Percentiles rank a stretch among this genome's conserved stretches.
Evolutionary conservation across 1,140 invertebrate species (phyloP).

Genomic region (Drosophila pandora): DNA sequence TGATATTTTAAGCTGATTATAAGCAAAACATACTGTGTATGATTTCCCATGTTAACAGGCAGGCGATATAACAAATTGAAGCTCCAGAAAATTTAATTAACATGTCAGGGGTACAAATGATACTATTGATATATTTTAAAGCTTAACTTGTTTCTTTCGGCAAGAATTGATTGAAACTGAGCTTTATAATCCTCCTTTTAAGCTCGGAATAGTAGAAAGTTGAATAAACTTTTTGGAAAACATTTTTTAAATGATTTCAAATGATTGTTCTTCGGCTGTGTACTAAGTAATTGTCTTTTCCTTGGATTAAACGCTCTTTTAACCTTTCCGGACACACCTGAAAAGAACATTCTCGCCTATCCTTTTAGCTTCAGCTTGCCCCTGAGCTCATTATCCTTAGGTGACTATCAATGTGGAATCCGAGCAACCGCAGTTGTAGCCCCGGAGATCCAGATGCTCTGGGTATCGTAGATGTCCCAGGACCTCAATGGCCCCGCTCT

Average conservation of each 20-base stretch:
- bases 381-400: conserved; percentile 28
- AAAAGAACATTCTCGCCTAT: neutral
- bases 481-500: neutral
- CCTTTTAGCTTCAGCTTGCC: neutral
- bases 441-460: neutral
- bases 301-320: neutral
- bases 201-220: too few relatives aligned
- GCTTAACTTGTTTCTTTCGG: neutral
- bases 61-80: neutral
- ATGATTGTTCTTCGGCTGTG: neutral
- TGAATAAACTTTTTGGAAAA: too few relatives aligned
- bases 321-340: conserved; percentile 10
- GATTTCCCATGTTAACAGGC: conserved; percentile 12
- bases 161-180: too few relatives aligned
- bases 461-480: neutral
- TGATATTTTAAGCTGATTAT: conserved; percentile 72
- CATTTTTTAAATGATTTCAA: neutral
- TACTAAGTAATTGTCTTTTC: neutral
- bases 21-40: conserved; percentile 27
- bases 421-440: conserved; percentile 3
- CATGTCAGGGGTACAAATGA: neutral
- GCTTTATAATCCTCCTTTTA: too few relatives aligned
- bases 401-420: conserved; percentile 18
- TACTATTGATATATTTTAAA: neutral
- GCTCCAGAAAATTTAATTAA: conserved; percentile 5